phyloP scores from a whole-genome alignment of 2,888 invertebrate species.

The Perithous albicinctus region DNA sequence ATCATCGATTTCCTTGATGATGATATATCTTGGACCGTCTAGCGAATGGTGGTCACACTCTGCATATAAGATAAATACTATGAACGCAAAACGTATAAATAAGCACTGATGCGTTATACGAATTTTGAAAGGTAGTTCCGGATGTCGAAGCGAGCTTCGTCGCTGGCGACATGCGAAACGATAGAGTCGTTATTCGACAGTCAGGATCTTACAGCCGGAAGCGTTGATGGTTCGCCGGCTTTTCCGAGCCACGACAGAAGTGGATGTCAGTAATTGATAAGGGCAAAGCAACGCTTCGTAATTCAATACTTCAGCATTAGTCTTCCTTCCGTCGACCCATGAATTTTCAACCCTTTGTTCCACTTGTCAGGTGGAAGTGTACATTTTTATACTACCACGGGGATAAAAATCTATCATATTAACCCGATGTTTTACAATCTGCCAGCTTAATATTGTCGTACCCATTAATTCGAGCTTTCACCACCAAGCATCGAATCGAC shows the following conservation, averaged over 20 bases:
- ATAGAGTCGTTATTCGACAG: slow-evolving; percentile 54
- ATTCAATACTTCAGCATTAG: not conserved
- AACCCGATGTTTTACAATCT: not conserved
- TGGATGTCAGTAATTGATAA: not conserved
- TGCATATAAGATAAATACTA: not conserved
- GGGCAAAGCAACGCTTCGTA: not conserved
- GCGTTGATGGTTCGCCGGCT: slow-evolving; percentile 23
- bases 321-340: not conserved
- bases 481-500: not conserved
- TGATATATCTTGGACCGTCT: slow-evolving; percentile 20
- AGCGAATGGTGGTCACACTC: slow-evolving; percentile 26
- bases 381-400: not conserved
- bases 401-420: not conserved
- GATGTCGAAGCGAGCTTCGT: slow-evolving; percentile 17
- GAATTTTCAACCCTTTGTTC: not conserved
- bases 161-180: slow-evolving; percentile 29
- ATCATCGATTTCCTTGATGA: slow-evolving; percentile 58
- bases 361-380: not conserved
- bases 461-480: not conserved
- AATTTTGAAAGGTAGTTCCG: slow-evolving; percentile 40
- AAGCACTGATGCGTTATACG: slow-evolving; percentile 32
- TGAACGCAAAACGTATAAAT: not conserved
- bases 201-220: slow-evolving; percentile 49
- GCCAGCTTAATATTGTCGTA: not conserved
- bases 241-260: not conserved